Conservation (phyloP, 2,113 vertebrate genomes). For the Neoarius graeffei region DNA sequence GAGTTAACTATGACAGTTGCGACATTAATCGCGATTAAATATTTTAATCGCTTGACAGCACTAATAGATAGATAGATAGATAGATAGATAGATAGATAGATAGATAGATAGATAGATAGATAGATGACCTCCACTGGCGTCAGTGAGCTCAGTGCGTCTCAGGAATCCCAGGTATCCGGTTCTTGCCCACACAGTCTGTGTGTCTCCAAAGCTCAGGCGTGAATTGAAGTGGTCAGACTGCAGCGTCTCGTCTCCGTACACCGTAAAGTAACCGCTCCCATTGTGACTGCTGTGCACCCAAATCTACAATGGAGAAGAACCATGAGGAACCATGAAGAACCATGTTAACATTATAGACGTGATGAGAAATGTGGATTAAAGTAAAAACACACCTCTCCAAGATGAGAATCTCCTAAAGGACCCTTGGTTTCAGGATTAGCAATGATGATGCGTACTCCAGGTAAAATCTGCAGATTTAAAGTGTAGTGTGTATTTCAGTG, state of each 20-base stretch:
- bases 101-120: too few species aligned
- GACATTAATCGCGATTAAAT: too few species aligned
- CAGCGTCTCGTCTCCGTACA: slow-evolving; percentile 94
- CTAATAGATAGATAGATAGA: too few species aligned
- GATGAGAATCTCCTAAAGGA: slow-evolving; percentile 94
- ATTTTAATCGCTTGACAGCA: too few species aligned
- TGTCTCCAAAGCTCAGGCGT: slow-evolving; percentile 94
- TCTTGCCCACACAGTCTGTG: slow-evolving; percentile 91
- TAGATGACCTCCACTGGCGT: slow-evolving; percentile 89
- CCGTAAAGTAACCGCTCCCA: slow-evolving; percentile 95
- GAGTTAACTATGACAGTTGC: too few species aligned
- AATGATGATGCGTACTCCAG: slow-evolving; percentile 97
- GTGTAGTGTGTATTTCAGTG: background rate
- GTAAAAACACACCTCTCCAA: slow-evolving; percentile 84
- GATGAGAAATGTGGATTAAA: background rate
- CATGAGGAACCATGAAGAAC: background rate
- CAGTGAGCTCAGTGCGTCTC: slow-evolving; percentile 93
- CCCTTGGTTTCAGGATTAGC: slow-evolving; percentile 99
- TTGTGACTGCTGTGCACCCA: slow-evolving; percentile 98
- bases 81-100: too few species aligned
- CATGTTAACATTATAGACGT: background rate
- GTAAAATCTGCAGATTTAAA: slow-evolving; percentile 80
- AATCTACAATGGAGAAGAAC: slow-evolving; percentile 74
- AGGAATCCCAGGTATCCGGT: slow-evolving; percentile 97
- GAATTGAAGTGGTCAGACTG: slow-evolving; percentile 98